phyloP scores from a whole-genome alignment of 2,113 vertebrate genomes.

The Ia io region DNA sequence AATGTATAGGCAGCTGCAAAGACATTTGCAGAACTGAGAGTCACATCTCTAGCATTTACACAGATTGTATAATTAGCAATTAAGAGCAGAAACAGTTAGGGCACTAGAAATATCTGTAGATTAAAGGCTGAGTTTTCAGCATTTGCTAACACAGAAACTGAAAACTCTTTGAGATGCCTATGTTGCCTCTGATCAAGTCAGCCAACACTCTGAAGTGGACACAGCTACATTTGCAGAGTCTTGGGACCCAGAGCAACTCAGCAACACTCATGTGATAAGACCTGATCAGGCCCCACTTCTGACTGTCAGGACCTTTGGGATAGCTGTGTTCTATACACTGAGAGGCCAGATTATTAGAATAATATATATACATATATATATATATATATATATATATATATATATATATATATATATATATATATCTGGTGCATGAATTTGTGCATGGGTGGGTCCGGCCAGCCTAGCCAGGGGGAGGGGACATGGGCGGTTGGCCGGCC shows the following conservation, averaged over 20 bases:
- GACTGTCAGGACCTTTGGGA: neutral
- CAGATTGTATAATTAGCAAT: conserved; percentile 47
- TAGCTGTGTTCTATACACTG: neutral
- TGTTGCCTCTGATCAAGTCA: neutral
- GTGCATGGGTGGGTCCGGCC: no score
- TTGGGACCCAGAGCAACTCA: neutral
- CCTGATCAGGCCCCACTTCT: neutral
- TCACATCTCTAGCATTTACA: conserved; percentile 8
- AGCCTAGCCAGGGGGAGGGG: no score
- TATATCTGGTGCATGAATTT: no score
- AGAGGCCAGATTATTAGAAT: no score
- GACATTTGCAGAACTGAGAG: neutral
- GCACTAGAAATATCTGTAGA: neutral
- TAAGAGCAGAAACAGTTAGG: conserved; percentile 33
- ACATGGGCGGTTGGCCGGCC: no score
- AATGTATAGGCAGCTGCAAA: conserved; percentile 44
- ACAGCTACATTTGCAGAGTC: neutral
- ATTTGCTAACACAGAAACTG: neutral
- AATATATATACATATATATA: no score
- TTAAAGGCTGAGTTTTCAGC: neutral
- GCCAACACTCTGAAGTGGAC: neutral
- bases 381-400: no score
- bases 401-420: no score
- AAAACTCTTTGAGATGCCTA: neutral
- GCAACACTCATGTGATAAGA: neutral